These are phyloP conservation scores for Nomada ruficornis DNA, from an alignment of 2,888 invertebrate genomes.

Conservation along the genomic window DNA sequence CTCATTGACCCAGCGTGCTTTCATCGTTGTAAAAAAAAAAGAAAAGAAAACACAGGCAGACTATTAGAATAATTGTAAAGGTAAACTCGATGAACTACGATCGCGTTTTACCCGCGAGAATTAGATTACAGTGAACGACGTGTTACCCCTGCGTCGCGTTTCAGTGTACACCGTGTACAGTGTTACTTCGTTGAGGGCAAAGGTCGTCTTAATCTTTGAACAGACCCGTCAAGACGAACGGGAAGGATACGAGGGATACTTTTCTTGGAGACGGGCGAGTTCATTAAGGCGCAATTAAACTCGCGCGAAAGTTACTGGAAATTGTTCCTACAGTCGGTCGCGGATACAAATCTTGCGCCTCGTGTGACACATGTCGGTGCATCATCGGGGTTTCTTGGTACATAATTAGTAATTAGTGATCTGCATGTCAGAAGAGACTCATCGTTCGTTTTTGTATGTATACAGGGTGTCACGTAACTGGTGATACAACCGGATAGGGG, in stretches of 20 bases:
- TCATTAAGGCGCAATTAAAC: constrained; percentile 55
- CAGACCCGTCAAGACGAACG: background rate
- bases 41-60: constrained; percentile 29
- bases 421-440: background rate
- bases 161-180: background rate
- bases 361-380: background rate
- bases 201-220: constrained; percentile 28
- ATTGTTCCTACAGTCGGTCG: constrained; percentile 12
- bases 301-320: constrained; percentile 29
- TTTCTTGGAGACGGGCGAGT: constrained; percentile 18
- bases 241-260: background rate
- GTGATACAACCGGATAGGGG: too few species aligned
- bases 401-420: constrained; percentile 5
- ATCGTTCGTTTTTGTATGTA: too few species aligned
- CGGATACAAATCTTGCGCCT: constrained; percentile 10
- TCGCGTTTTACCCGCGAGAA: constrained; percentile 21
- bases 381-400: background rate
- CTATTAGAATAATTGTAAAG: constrained; percentile 46
- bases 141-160: constrained; percentile 13
- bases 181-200: constrained; percentile 4
- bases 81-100: constrained; percentile 47
- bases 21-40: too few species aligned
- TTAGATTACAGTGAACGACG: constrained; percentile 37
- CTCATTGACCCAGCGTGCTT: too few species aligned
- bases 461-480: too few species aligned